These are phyloP conservation scores for Habroteleia sp. DNA, from an alignment of 2,888 invertebrate genomes.

Conservation along the genomic window DNA sequence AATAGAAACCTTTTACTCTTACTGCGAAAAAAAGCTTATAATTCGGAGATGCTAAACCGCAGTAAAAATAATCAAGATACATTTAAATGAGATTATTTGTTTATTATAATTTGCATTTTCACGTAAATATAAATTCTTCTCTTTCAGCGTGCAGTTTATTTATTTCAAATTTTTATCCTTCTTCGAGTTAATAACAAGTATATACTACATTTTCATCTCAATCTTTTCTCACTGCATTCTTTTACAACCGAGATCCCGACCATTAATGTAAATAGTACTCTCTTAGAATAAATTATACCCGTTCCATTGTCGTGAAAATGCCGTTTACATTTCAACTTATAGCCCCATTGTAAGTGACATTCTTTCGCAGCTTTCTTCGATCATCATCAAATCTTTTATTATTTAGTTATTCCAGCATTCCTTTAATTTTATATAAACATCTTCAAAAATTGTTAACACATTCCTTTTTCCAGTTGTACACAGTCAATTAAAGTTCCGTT, in stretches of 20 bases:
- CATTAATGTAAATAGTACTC: slow-evolving; percentile 28
- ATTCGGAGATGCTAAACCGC: too few species aligned
- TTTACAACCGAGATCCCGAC: slow-evolving; percentile 9
- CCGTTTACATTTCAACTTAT: slow-evolving; percentile 28
- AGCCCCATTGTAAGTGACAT: slow-evolving; percentile 29
- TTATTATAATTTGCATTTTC: too few species aligned
- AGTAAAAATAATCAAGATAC: too few species aligned
- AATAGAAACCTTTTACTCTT: too few species aligned
- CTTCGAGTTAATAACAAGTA: slow-evolving; percentile 4
- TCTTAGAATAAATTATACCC: slow-evolving; percentile 23
- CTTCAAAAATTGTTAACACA: background rate
- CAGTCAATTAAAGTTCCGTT: slow-evolving; percentile 2
- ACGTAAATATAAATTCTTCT: too few species aligned
- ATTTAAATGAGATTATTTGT: too few species aligned
- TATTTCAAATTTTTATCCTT: background rate
- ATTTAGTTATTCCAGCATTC: background rate
- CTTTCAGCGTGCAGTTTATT: too few species aligned
- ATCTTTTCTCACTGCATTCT: slow-evolving; percentile 4
- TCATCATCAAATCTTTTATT: background rate
- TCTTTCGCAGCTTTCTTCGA: slow-evolving; percentile 11
- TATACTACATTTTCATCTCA: slow-evolving; percentile 15
- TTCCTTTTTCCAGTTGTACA: slow-evolving; percentile 4
- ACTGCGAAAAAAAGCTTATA: too few species aligned
- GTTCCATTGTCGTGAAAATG: slow-evolving; percentile 16
- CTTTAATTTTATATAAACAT: slow-evolving; percentile 1